Evolutionary conservation across 2,888 invertebrate genomes (phyloP), one percentile per base, ranked within the genome.

Genomic region (Lacanobia wlatinum): DNA sequence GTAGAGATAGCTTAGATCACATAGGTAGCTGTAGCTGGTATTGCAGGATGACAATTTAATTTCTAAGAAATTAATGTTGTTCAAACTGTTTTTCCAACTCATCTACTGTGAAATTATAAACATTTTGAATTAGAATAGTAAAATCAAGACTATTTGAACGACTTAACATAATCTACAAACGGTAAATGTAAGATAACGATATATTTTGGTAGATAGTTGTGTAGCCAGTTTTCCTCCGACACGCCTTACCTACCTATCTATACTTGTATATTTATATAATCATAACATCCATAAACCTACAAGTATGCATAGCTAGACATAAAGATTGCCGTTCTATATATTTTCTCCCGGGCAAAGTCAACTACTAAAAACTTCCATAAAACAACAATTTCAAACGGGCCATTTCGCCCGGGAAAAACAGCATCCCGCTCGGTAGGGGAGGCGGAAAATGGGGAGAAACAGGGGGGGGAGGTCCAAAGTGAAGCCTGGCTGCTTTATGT

Each of bases 321-420:
- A 93, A 92, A 94, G 92, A 95, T 94, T 92, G 90, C 89, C 87
- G 89, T 91, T 92, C 92, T 94, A 94, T 94, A 93, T 93, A 94
- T 94, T 94, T 94, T 93, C 92, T 92, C 93, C 90, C 90, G 91
- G 87, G 92, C 93, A 92, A 95, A 96, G 95, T 96, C 95, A 95
- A 96, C 96, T 96, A 95, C 91, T 96, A 96, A 96, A 96, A 96
- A 96, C 93, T 96, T 93, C 95, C 96, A 96, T 96, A 96, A 96
- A 96, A 96, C 95, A 96, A 95, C 96, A 95, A 96, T 96, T 96
- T 96, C 92, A 94, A 96, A 95, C 93, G 94, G 94, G 95, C 96
- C 94, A 96, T 96, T 96, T 95, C 94, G 92, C 92, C 85, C 94
- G 92, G 93, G 96, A 94, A 96, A 96, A 95, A 95, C 95, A 95